Percentiles rank a stretch among this genome's conserved stretches.
Conservation (phyloP, 2,888 invertebrate genomes). For the Cosmopolites sordidus region DNA sequence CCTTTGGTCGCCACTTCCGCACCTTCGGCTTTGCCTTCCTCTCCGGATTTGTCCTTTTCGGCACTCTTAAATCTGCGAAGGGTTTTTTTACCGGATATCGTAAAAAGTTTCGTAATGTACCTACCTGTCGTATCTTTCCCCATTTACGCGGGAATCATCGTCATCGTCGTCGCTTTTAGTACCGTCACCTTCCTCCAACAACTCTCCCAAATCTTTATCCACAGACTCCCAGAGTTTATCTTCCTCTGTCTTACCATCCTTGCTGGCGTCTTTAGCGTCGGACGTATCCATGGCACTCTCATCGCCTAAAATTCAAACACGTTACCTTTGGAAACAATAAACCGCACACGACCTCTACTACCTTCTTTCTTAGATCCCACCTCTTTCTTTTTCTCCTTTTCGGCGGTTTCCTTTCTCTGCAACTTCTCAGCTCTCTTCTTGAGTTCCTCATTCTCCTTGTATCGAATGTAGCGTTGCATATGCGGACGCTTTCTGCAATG, state of each 20-base stretch:
- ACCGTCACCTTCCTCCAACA: slow-evolving; percentile 64
- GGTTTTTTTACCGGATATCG: not conserved
- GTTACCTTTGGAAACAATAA: no score
- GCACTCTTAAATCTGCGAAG: slow-evolving; percentile 11
- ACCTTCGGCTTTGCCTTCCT: not conserved
- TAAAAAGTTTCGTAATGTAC: not conserved
- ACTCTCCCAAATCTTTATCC: slow-evolving; percentile 74
- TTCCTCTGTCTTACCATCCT: slow-evolving; percentile 44
- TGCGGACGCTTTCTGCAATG: slow-evolving; percentile 76
- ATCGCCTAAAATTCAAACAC: not conserved
- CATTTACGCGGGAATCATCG: slow-evolving; percentile 58
- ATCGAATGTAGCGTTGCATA: slow-evolving; percentile 70
- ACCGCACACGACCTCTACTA: not conserved
- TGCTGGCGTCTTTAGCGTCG: not conserved
- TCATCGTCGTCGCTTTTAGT: slow-evolving; percentile 62
- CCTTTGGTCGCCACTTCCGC: not conserved
- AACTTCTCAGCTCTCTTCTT: slow-evolving; percentile 68
- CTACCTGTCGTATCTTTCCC: slow-evolving; percentile 48
- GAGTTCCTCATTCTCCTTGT: slow-evolving; percentile 71
- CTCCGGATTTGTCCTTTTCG: slow-evolving; percentile 14
- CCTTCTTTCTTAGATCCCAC: slow-evolving; percentile 33
- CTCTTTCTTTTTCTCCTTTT: slow-evolving; percentile 50
- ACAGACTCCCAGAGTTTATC: slow-evolving; percentile 79
- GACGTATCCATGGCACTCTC: not conserved
- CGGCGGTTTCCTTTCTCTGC: slow-evolving; percentile 56